Conservation (phyloP, 2,113 vertebrate species). For the Mus pahari region DNA sequence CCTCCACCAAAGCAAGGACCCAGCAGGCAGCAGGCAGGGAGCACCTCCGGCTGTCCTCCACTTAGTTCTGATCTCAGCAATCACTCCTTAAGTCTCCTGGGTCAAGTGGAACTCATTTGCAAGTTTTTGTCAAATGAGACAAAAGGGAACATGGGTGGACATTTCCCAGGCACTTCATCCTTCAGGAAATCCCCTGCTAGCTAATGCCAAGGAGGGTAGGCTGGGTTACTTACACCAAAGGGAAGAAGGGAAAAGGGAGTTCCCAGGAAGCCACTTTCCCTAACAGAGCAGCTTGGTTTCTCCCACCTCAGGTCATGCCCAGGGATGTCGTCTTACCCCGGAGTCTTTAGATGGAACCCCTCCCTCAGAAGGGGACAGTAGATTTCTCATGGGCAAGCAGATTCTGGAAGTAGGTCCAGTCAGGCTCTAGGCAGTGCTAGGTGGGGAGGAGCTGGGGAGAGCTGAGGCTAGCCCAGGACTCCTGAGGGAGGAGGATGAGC, state of each 20-base stretch:
- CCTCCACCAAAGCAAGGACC: background rate
- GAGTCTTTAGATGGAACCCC: conserved; percentile 7
- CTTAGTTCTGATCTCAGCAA: background rate
- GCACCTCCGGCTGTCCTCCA: background rate
- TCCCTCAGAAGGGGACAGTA: background rate
- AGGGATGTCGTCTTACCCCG: background rate
- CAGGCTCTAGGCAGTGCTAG: conserved; percentile 5
- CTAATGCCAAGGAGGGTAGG: conserved; percentile 56
- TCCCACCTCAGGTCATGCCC: background rate
- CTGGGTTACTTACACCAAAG: background rate
- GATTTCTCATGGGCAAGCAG: background rate
- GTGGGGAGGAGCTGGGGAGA: background rate
- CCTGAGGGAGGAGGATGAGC: background rate
- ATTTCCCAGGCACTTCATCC: conserved; percentile 66
- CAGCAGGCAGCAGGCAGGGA: background rate
- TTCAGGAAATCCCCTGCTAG: conserved; percentile 71
- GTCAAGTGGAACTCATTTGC: background rate
- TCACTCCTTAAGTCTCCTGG: background rate
- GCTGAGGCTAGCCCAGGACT: background rate
- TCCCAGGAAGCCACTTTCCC: conserved; percentile 42
- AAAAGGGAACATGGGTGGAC: conserved; percentile 10
- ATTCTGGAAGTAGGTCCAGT: background rate
- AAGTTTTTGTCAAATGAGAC: background rate
- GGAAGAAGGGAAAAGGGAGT: background rate
- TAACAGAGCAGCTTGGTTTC: background rate